These are phyloP conservation scores for Euwallacea fornicatus DNA, from an alignment of 1,140 invertebrate species.

Conservation along the genomic window DNA sequence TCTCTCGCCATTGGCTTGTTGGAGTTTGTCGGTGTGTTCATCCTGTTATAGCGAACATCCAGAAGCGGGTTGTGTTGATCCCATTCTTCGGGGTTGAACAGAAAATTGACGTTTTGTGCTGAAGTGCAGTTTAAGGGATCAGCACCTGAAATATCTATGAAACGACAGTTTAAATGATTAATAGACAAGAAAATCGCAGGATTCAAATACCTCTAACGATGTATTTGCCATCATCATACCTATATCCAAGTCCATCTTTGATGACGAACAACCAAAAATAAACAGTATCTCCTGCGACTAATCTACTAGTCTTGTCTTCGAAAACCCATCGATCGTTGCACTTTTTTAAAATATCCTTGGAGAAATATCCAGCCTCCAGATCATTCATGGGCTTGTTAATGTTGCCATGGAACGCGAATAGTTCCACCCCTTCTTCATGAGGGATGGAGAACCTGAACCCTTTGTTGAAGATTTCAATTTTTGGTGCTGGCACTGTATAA, in stretches of 20 bases:
- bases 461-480: conserved; percentile 40
- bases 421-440: conserved; percentile 45
- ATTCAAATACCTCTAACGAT: conserved; percentile 41
- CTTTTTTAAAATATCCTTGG: conserved; percentile 54
- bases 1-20: background rate
- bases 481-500: conserved; percentile 42
- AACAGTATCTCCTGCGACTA: conserved; percentile 57
- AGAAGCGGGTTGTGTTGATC: conserved; percentile 1
- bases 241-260: conserved; percentile 52
- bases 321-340: conserved; percentile 57
- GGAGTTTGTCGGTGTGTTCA: background rate
- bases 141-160: conserved; percentile 16
- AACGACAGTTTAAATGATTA: background rate
- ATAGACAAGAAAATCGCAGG: background rate
- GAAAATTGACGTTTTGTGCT: background rate
- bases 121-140: background rate
- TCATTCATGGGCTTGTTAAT: conserved; percentile 48
- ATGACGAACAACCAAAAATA: conserved; percentile 63
- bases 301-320: conserved; percentile 51
- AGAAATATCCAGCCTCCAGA: conserved; percentile 57
- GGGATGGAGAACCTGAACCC: conserved; percentile 50
- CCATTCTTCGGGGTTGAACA: background rate
- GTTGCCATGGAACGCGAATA: conserved; percentile 53
- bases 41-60: background rate
- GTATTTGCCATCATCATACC: conserved; percentile 44